Conservation (phyloP, 2,888 invertebrate genomes). For the Lepidochrysops patricia region DNA sequence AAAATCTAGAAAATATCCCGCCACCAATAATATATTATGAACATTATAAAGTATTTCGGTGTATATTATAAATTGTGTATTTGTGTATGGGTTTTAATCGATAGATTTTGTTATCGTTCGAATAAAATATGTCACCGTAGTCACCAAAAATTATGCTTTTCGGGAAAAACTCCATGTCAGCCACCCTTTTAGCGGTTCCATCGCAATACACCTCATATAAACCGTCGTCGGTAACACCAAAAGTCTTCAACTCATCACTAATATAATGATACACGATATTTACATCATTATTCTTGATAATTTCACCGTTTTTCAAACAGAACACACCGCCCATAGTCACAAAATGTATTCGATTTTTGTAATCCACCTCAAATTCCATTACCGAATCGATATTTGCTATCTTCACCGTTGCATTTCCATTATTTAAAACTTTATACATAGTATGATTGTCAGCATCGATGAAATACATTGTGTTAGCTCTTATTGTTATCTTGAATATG, state of each 20-base stretch:
- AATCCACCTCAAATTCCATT: conserved; percentile 56
- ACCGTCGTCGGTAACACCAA: conserved; percentile 43
- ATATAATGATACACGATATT: conserved; percentile 45
- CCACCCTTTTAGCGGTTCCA: conserved; percentile 48
- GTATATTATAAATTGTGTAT: conserved; percentile 49
- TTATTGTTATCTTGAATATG: conserved; percentile 51
- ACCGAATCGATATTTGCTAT: conserved; percentile 46
- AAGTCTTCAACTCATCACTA: conserved; percentile 42
- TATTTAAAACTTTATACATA: conserved; percentile 50
- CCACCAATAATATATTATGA: conserved; percentile 1
- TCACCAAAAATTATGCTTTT: conserved; percentile 55
- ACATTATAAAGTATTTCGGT: conserved; percentile 25
- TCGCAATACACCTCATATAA: conserved; percentile 54
- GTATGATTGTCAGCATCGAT: conserved; percentile 57
- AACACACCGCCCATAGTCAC: conserved; percentile 58
- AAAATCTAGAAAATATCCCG: too few relatives aligned
- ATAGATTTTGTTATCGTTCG: conserved; percentile 44
- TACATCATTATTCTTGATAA: conserved; percentile 50
- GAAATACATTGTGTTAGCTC: conserved; percentile 54
- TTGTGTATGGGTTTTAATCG: conserved; percentile 51
- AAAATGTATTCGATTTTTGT: conserved; percentile 46
- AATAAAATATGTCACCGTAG: conserved; percentile 59
- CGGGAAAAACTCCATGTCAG: conserved; percentile 43
- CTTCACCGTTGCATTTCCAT: conserved; percentile 36
- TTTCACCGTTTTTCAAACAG: conserved; percentile 41